Evolutionary conservation across 1,140 invertebrate species (phyloP), one percentile per base, ranked within the genome.

Genomic region (Protaetia brevitarsis): DNA sequence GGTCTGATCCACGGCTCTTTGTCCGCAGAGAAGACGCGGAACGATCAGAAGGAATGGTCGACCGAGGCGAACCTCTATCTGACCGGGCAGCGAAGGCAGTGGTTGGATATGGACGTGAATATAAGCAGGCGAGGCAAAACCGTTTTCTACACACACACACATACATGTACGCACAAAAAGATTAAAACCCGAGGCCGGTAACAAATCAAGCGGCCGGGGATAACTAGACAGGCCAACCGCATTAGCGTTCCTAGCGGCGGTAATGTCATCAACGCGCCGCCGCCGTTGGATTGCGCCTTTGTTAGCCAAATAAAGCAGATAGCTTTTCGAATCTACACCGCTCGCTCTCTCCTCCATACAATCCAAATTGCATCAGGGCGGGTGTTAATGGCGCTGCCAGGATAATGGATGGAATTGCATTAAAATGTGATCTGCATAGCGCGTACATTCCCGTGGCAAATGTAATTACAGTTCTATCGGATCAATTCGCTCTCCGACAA

Each of bases 351-450:
- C 67, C 45, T 72, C 71, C 69, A 74, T 76, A 76, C 75, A 75
- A 77, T 74, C 73, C 75, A 78, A 78, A 78, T 78, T 78, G 76
- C 75, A 78, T 78, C 74, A 76, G 73, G 73, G 73, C 70, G 71
- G 74, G 74, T 76, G 77, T 75, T 79, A 79, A 79, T 79, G 77
- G 77, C 71, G 68, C 73, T 75, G 73, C 76, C 77, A 74, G 69
- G 71, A 77, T 79, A 79, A 79, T 79, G 77, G 77, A 79, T 79
- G 75, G 76, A 79, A 79, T 79, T 79, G 77, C 76, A 79, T 79
- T 79, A 79, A 79, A 79, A 79, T 78, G 77, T 76, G 77, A 79
- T 78, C 77, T 78, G 77, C 76, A 77, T 76, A 73, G 75, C 72
- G 73, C 75, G 69, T 74, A 74, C 74, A 76, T 75, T 76, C 73